These are phyloP conservation scores for Epiblema foenella DNA, from an alignment of 2,888 invertebrate species.

Conservation along the genomic window DNA sequence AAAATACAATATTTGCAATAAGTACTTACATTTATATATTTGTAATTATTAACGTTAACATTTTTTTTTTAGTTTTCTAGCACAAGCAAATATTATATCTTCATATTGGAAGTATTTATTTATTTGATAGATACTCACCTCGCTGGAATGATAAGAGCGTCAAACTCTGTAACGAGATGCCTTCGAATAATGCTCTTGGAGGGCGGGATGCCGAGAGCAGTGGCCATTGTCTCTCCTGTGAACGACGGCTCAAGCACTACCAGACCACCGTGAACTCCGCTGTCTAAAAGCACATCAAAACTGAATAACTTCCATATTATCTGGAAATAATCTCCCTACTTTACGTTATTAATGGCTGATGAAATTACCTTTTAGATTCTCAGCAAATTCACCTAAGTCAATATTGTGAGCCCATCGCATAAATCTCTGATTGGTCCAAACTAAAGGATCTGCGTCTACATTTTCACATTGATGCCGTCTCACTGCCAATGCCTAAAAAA, in stretches of 20 bases:
- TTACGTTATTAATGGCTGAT: neutral
- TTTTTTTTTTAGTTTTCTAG: constrained; percentile 30
- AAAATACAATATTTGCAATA: constrained; percentile 59
- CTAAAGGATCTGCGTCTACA: constrained; percentile 95
- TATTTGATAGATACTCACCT: constrained; percentile 85
- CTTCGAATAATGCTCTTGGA: constrained; percentile 96
- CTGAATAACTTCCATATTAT: neutral
- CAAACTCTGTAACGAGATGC: constrained; percentile 95
- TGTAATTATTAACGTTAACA: constrained; percentile 31
- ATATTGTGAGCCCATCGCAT: constrained; percentile 97
- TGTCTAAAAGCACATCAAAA: constrained; percentile 84
- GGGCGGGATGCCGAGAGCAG: constrained; percentile 95
- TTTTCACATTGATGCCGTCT: constrained; percentile 95
- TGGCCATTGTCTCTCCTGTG: constrained; percentile 97
- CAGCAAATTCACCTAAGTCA: constrained; percentile 96
- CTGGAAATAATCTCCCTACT: neutral
- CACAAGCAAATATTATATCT: constrained; percentile 62
- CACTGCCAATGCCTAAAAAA: constrained; percentile 90
- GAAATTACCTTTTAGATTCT: constrained; percentile 92
- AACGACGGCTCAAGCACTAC: constrained; percentile 97
- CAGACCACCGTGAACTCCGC: constrained; percentile 97
- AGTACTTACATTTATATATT: constrained; percentile 24
- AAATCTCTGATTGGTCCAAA: constrained; percentile 98
- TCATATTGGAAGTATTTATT: constrained; percentile 41
- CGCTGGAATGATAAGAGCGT: constrained; percentile 95